These are phyloP conservation scores for Thunnus maccoyii DNA, from an alignment of 2,113 vertebrate genomes.

Conservation along the genomic window DNA sequence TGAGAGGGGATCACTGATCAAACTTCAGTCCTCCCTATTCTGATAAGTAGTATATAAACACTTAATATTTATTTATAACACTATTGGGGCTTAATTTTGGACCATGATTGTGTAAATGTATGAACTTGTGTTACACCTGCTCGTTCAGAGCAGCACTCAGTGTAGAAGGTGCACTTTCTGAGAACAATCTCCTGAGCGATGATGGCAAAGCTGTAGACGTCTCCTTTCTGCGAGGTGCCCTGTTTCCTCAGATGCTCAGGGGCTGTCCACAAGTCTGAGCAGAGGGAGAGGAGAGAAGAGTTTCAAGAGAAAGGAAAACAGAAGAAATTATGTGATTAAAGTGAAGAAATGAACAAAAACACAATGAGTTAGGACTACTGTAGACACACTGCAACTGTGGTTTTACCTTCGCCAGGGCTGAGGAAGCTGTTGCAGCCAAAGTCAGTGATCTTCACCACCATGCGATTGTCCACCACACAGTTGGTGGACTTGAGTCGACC, in stretches of 20 bases:
- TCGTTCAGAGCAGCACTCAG: slow-evolving; percentile 72
- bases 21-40: neutral
- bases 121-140: slow-evolving; percentile 67
- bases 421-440: slow-evolving; percentile 95
- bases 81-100: neutral
- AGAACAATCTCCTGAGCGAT: slow-evolving; percentile 96
- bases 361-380: neutral
- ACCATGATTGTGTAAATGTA: neutral
- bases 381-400: accelerated
- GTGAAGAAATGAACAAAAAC: neutral
- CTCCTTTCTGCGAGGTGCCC: slow-evolving; percentile 94
- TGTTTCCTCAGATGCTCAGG: slow-evolving; percentile 92
- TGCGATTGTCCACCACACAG: slow-evolving; percentile 96
- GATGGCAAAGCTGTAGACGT: slow-evolving; percentile 96
- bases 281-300: neutral
- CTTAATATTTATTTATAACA: neutral
- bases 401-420: slow-evolving; percentile 88
- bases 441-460: slow-evolving; percentile 99
- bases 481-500: slow-evolving; percentile 97
- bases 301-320: neutral
- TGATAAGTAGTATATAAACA: neutral
- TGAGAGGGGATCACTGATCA: too few relatives aligned
- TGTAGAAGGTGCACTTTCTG: slow-evolving; percentile 93
- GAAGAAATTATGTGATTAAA: neutral
- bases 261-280: slow-evolving; percentile 93